Evolutionary conservation across 2,797 vertebrate genomes (phyloP), one percentile per base, ranked within the genome.

Genomic region (Dryobates pubescens): DNA sequence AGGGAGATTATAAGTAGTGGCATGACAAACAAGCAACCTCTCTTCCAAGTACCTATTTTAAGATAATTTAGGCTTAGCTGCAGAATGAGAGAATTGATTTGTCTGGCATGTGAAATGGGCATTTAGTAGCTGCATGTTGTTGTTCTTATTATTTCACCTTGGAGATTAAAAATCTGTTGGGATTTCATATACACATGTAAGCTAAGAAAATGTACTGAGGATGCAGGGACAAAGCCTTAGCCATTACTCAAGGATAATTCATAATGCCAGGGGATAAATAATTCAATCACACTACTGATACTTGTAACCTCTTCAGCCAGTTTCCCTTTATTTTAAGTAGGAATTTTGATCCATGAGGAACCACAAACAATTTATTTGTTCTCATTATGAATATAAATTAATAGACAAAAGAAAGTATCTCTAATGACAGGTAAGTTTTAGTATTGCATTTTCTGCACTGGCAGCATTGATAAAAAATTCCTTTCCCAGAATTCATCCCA

Each of bases 401-500:
- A 65, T 59, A 32, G 32, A 3, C 3, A 47, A 70, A n/a, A 38
- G 54, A 29, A 51, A 45, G 0, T 62, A 19, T 51, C 63, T 82
- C 24, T 57, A 69, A 83, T 61, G 53, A 49, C 13, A 75, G 34
- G 7, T 38, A 87, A 68, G 3, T 83, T 82, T 88, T 65, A 59
- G 20, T 83, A 57, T 87, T 71, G 16, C 22, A 34, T 82, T 84
- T 32, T 82, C 24, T 89, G 8, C 36, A 27, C 90, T 86, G 59
- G 67, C 34, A 67, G 14, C 32, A 75, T 27, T 89, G 62, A 75
- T 95, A 92, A 81, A 89, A 90, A 94, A 86, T 75, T 67, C 71
- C 32, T 77, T 93, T 82, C 36, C 68, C 72, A 85, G 62, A 90
- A 92, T 80, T 77, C 61, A 86, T 70, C 67, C 41, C 58, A 83